phyloP scores from a whole-genome alignment of 1,140 invertebrate genomes.

The Himalopsyche phryganea region DNA sequence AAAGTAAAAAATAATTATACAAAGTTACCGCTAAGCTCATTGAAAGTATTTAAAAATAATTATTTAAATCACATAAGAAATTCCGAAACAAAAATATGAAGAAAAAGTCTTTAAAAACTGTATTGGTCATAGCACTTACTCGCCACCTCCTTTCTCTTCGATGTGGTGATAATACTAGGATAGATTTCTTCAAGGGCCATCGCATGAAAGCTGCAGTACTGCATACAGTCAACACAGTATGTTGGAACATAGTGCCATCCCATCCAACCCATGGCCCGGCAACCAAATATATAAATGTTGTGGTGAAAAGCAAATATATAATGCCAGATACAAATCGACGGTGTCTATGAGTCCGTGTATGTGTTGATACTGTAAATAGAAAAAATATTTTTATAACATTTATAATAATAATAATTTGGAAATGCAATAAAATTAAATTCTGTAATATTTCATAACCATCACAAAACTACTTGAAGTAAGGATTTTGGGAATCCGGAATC shows the following conservation, averaged over 20 bases:
- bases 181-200: constrained; percentile 14
- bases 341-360: not conserved
- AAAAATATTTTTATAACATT: not conserved
- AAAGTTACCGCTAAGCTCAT: not conserved
- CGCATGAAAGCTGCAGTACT: constrained; percentile 8
- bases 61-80: not conserved
- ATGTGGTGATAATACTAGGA: constrained; percentile 7
- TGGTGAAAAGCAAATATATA: constrained; percentile 5
- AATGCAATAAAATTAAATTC: too few relatives aligned
- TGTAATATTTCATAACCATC: too few relatives aligned
- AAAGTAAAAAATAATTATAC: not conserved
- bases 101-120: not conserved
- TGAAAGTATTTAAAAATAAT: not conserved
- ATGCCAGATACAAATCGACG: constrained; percentile 15
- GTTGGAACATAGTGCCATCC: constrained; percentile 6
- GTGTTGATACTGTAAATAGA: constrained; percentile 1
- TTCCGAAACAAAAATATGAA: not conserved
- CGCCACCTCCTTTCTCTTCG: constrained; percentile 22
- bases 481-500: too few relatives aligned
- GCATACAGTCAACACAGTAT: constrained; percentile 10
- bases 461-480: too few relatives aligned
- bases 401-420: too few relatives aligned
- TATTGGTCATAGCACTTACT: too few relatives aligned
- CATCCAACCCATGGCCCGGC: constrained; percentile 23
- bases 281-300: constrained; percentile 23